These are phyloP conservation scores for Stratiomys singularior DNA, from an alignment of 2,888 invertebrate species.

Conservation along the genomic window DNA sequence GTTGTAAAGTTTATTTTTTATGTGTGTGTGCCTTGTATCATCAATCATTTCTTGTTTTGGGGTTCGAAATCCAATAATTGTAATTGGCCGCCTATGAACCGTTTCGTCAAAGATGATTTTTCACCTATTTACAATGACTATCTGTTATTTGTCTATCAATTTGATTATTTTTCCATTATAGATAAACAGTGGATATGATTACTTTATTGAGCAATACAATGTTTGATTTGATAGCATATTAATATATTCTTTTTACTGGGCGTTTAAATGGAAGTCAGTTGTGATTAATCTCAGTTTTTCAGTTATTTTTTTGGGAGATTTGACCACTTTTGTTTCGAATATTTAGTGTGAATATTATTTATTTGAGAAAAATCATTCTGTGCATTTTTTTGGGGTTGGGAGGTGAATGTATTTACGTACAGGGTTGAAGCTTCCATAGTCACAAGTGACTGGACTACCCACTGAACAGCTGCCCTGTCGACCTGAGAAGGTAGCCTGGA, in stretches of 20 bases:
- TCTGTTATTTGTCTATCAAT: neutral
- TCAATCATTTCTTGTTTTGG: slow-evolving; percentile 1
- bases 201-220: neutral
- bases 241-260: neutral
- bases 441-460: too few species aligned
- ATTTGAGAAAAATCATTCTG: too few species aligned
- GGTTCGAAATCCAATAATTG: neutral
- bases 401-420: too few species aligned
- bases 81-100: neutral
- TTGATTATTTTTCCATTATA: neutral
- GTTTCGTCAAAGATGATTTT: too few species aligned
- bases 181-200: neutral
- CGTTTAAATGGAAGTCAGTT: neutral
- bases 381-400: too few species aligned
- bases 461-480: too few species aligned
- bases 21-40: neutral
- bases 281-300: neutral
- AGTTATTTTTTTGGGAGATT: too few species aligned
- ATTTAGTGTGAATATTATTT: too few species aligned
- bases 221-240: neutral
- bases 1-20: neutral
- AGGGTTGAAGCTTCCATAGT: too few species aligned
- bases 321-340: too few species aligned
- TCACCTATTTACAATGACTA: neutral
- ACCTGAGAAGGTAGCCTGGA: too few species aligned